Evolutionary conservation across 2,113 vertebrate species (phyloP), one percentile per base, ranked within the genome.

Genomic region (Cynocephalus volans): DNA sequence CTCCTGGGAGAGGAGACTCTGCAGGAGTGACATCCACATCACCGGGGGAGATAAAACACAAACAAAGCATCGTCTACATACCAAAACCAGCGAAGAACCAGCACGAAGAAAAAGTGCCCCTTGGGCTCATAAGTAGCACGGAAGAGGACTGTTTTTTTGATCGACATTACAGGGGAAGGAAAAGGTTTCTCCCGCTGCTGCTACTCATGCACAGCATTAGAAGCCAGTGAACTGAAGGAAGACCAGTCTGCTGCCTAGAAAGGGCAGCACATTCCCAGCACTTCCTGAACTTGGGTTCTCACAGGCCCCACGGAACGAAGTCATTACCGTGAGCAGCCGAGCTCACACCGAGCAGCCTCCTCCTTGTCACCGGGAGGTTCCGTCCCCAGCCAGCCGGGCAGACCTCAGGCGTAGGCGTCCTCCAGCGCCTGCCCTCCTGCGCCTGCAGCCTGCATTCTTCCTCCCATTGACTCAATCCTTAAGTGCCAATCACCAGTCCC

Each of bases 31-130:
- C 50, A 56, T 24, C 12, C 48, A 11, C 45, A 19, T 33, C 9
- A 8, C 6, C 1, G 0, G 31, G 52, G 18, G 70, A 84, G 56
- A 65, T 3, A 12, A 92, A 56, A 19, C 0, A 1, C 75, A 79
- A 45, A 36, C 26, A 31, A 76, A 45, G 26, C 17, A 15, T 11
- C 14, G 8, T 45, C 41, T 7, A 0, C 1, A 41, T 18, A 11
- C 11, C 0, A 0, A n/a, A 52, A 52, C 54, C 5, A 1, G 50
- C 31, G 64, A 54, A 18, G 11, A 31, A 7, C 0, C 6, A 52
- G 45, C 67, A 12, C 6, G 8, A 28, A 67, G 64, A 58, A 93
- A 50, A 31, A 58, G 6, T 0, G 3, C 45, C 79, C n/a, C 69
- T 50, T 33, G 4, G 0, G 41, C 52, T 69, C 60, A 33, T 24